Evolutionary conservation across 2,113 vertebrate genomes (phyloP), one percentile per base, ranked within the genome.

Genomic region (Spea bombifrons): DNA sequence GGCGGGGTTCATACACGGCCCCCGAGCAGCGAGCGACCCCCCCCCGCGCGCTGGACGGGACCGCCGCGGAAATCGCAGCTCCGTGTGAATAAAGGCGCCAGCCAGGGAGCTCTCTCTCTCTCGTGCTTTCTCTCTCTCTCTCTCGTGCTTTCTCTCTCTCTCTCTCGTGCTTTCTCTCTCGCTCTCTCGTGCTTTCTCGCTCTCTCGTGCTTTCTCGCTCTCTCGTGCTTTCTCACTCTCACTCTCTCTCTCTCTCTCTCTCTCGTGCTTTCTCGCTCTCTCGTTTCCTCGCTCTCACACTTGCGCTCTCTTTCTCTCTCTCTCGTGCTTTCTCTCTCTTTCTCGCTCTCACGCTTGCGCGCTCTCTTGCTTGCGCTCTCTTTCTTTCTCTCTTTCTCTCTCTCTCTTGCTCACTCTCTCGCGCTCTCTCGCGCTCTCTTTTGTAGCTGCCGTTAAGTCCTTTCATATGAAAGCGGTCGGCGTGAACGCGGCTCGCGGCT

Each of bases 401-500:
- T 30, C 52, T 13, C 52, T 13, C 7, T 55, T 3, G 1, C 52
- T 13, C 52, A 1, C 52, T 55, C 7, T 55, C 52, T 55, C 7
- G 52, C 30, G 73, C 63, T 91, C 89, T 81, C 85, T 10, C 66
- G 63, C 66, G 63, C 66, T 91, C 88, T 91, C 90, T 92, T 92
- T 92, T 92, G 90, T 89, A 91, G 87, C 92, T 91, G 91, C 91
- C 92, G 91, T 92, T 89, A 92, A 90, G 92, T 87, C 89, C 90
- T 92, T 92, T 93, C 89, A 91, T 91, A 89, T 90, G 89, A 92
- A 89, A 93, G 90, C 88, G 84, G 88, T 88, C 86, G 84, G 84
- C 76, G 82, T 84, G 87, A 88, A 88, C 90, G 86, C 88, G 89
- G 90, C 88, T 30, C 30, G 90, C 94, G 87, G 94, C 95, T 96